Percentiles rank a stretch among this genome's conserved stretches.
Evolutionary conservation across 2,113 vertebrate species (phyloP).

Genomic region (Microtus oregoni): DNA sequence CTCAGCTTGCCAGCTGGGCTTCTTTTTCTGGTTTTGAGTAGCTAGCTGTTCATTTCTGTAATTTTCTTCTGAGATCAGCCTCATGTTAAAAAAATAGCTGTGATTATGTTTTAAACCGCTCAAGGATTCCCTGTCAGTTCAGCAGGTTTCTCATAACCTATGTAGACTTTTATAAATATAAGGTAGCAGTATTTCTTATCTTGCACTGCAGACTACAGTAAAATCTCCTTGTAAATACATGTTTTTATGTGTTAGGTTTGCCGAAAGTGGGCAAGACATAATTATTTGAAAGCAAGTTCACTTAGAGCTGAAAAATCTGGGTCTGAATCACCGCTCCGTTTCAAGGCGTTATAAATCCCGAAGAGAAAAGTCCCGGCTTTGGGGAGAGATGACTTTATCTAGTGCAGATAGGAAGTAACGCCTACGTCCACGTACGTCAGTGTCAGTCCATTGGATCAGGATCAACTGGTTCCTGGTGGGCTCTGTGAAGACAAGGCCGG

Average conservation of each 20-base stretch:
- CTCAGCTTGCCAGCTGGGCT: background rate
- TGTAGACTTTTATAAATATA: constrained; percentile 24
- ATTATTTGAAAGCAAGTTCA: constrained; percentile 44
- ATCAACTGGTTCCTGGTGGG: constrained; percentile 2
- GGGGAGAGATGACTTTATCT: constrained; percentile 19
- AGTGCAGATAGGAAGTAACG: constrained; percentile 38
- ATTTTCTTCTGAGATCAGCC: constrained; percentile 21
- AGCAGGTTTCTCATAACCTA: constrained; percentile 13
- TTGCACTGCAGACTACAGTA: background rate
- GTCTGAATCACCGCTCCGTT: constrained; percentile 5
- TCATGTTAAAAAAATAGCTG: constrained; percentile 40
- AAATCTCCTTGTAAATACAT: constrained; percentile 42
- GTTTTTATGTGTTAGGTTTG: constrained; percentile 39
- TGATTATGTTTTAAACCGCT: constrained; percentile 29
- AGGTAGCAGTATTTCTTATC: constrained; percentile 25
- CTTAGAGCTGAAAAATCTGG: constrained; percentile 47
- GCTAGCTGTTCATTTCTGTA: background rate
- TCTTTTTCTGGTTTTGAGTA: background rate
- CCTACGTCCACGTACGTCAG: constrained; percentile 29
- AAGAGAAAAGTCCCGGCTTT: background rate
- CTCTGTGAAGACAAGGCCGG: constrained; percentile 34
- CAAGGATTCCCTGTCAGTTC: background rate
- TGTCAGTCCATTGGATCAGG: constrained; percentile 35
- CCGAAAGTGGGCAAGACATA: background rate
- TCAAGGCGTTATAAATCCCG: background rate